Evolutionary conservation across 2,888 invertebrate species (phyloP).

Genomic region (Cactoblastis cactorum): DNA sequence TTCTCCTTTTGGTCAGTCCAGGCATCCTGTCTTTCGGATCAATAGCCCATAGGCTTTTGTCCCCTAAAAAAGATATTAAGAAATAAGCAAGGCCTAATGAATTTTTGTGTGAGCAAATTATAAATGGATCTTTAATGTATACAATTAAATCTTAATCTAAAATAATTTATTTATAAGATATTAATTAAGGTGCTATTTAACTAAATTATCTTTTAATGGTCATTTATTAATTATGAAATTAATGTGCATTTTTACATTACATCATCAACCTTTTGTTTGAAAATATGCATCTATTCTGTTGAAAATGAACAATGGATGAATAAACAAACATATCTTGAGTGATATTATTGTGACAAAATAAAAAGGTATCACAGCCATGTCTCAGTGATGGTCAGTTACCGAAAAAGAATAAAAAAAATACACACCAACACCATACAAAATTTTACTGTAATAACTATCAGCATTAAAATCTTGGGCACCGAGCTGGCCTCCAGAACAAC

Average conservation of each 20-base stretch:
- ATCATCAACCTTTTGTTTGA: background rate
- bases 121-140: background rate
- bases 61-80: constrained; percentile 52
- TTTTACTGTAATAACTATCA: too few species aligned
- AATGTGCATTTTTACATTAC: background rate
- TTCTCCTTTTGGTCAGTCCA: constrained; percentile 45
- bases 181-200: background rate
- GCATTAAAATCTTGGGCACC: too few species aligned
- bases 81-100: too few species aligned
- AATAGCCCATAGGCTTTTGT: constrained; percentile 77
- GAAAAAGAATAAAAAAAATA: too few species aligned
- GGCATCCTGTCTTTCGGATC: constrained; percentile 68
- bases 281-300: background rate
- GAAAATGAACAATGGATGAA: background rate
- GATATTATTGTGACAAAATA: background rate
- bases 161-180: too few species aligned
- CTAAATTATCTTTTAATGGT: background rate
- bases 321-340: background rate
- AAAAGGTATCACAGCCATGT: too few species aligned
- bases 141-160: too few species aligned
- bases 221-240: background rate
- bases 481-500: too few species aligned
- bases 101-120: too few species aligned
- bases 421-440: too few species aligned
- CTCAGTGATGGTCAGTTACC: too few species aligned